phyloP scores from a whole-genome alignment of 2,888 invertebrate species.

The Antheraea assamensis region DNA sequence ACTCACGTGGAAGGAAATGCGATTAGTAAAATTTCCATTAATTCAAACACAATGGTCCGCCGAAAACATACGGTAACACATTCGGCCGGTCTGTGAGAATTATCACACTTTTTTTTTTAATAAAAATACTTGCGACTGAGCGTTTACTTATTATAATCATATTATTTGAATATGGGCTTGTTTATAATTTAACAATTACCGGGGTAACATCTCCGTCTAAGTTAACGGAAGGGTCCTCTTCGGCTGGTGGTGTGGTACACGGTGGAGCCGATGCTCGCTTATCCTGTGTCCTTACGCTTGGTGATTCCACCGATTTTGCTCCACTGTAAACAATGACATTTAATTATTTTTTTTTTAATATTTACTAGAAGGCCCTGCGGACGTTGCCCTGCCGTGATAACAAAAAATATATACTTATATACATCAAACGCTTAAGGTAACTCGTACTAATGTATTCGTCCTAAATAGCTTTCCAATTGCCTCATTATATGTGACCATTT shows the following conservation, averaged over 20 bases:
- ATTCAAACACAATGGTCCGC: background rate
- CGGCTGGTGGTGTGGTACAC: constrained; percentile 68
- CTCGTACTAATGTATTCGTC: too few species aligned
- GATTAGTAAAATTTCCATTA: background rate
- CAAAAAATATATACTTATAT: too few species aligned
- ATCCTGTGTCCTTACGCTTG: constrained; percentile 49
- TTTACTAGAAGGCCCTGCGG: too few species aligned
- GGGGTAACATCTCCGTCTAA: constrained; percentile 72
- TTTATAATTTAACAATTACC: constrained; percentile 40
- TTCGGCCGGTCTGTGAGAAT: background rate
- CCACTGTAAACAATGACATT: constrained; percentile 41
- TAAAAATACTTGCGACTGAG: background rate
- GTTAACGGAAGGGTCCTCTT: constrained; percentile 50
- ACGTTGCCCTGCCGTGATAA: too few species aligned
- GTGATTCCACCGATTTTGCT: constrained; percentile 54
- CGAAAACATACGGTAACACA: background rate
- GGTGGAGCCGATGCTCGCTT: constrained; percentile 68
- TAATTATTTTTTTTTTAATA: background rate
- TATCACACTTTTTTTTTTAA: background rate
- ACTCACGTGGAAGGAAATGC: background rate
- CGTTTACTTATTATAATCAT: background rate
- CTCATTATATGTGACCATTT: too few species aligned
- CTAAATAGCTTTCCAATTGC: too few species aligned
- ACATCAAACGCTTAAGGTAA: too few species aligned
- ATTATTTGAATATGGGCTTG: background rate